Evolutionary conservation across 2,797 vertebrate species (phyloP).

Genomic region (Onychomys arenicola): DNA sequence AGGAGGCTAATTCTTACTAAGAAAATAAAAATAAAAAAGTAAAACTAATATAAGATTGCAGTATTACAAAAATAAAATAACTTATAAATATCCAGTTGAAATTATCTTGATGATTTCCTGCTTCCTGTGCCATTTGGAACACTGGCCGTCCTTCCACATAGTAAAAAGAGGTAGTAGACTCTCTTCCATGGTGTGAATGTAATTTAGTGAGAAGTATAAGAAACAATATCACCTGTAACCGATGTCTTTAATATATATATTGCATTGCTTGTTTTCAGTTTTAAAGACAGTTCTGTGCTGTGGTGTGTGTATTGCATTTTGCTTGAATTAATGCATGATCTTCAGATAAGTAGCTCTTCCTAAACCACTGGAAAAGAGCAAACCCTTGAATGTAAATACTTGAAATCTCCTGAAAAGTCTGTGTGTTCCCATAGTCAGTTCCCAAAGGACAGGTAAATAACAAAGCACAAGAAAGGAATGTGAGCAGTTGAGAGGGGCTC

Average conservation of each 20-base stretch:
- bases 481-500: neutral
- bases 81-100: slow-evolving; percentile 37
- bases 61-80: neutral
- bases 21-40: neutral
- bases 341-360: slow-evolving; percentile 34
- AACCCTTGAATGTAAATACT: neutral
- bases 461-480: neutral
- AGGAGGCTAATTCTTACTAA: neutral
- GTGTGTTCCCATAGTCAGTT: neutral
- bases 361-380: neutral
- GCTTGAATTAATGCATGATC: neutral
- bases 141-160: fast-evolving
- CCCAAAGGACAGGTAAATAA: neutral
- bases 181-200: neutral
- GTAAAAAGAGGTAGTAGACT: neutral
- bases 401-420: neutral
- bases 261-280: neutral
- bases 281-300: neutral
- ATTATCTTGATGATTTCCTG: slow-evolving; percentile 3
- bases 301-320: neutral
- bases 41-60: neutral
- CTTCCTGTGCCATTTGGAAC: neutral
- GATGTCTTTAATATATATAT: neutral
- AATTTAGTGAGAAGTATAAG: neutral
- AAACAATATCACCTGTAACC: neutral